These are phyloP conservation scores for Drosophila arizonae DNA, from an alignment of 1,140 invertebrate genomes.

Conservation along the genomic window DNA sequence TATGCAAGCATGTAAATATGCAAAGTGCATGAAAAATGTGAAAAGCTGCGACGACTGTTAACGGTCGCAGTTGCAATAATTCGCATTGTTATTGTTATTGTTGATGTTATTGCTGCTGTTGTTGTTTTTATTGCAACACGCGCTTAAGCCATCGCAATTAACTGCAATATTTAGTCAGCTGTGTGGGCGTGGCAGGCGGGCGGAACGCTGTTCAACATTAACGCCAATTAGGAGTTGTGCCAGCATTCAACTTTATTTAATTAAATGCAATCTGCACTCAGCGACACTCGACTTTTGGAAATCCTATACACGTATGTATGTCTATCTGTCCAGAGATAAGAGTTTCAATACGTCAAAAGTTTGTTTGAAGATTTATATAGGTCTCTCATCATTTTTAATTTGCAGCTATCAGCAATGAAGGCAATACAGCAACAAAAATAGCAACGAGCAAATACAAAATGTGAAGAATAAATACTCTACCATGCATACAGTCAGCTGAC, in stretches of 20 bases:
- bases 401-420: constrained; percentile 28
- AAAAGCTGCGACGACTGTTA: constrained; percentile 19
- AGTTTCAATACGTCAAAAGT: constrained; percentile 3
- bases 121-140: constrained; percentile 37
- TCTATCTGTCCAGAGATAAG: constrained; percentile 10
- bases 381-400: constrained; percentile 21
- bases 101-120: neutral
- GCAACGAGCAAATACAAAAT: neutral
- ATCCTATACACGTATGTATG: neutral
- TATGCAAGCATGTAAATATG: constrained; percentile 35
- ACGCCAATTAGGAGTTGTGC: constrained; percentile 52
- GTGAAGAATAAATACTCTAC: neutral
- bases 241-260: neutral
- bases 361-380: constrained; percentile 15
- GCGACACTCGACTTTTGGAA: constrained; percentile 40
- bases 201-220: constrained; percentile 41
- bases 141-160: constrained; percentile 31
- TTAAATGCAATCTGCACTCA: too few species aligned
- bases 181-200: constrained; percentile 10
- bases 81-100: constrained; percentile 21
- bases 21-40: constrained; percentile 21
- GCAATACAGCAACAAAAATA: neutral
- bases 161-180: constrained; percentile 31
- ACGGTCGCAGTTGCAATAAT: constrained; percentile 34
- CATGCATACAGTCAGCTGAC: neutral